Evolutionary conservation across 1,140 invertebrate species (phyloP).

Genomic region (Heliconius congener): DNA sequence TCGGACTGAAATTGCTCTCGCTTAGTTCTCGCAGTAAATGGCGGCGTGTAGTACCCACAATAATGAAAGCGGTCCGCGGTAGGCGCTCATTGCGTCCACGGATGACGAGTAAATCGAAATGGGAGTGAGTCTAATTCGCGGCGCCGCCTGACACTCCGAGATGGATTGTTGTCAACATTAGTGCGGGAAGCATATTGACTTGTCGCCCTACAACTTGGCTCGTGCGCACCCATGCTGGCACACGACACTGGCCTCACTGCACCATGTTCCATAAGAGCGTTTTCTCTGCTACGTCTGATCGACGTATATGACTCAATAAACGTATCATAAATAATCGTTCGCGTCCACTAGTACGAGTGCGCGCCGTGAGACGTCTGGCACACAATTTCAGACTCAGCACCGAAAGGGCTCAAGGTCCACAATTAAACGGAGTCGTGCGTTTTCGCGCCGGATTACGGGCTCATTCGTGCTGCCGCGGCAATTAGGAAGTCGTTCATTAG

Average conservation of each 20-base stretch:
- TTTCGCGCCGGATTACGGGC: conserved; percentile 73
- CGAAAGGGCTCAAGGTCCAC: conserved; percentile 68
- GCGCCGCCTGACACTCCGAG: conserved; percentile 73
- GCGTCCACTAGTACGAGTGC: conserved; percentile 66
- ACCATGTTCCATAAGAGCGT: conserved; percentile 51
- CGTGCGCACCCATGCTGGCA: conserved; percentile 22
- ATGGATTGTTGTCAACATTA: conserved; percentile 80
- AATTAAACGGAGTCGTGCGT: conserved; percentile 57
- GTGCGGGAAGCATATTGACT: conserved; percentile 75
- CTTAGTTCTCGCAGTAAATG: conserved; percentile 58
- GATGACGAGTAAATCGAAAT: conserved; percentile 73
- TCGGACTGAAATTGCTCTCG: conserved; percentile 62
- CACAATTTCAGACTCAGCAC: conserved; percentile 70
- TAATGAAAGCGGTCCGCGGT: conserved; percentile 57
- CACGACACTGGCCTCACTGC: conserved; percentile 44
- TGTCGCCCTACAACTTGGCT: conserved; percentile 53
- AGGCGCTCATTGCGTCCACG: conserved; percentile 54
- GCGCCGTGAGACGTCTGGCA: conserved; percentile 58
- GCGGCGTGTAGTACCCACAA: conserved; percentile 37
- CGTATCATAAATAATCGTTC: conserved; percentile 57
- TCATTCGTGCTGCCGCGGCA: conserved; percentile 77
- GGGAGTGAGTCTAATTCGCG: conserved; percentile 76
- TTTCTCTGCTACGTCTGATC: conserved; percentile 42
- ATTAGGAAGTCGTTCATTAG: conserved; percentile 81
- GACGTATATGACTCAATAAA: conserved; percentile 56